Evolutionary conservation across 2,797 vertebrate species (phyloP).

Genomic region (Eupleurogrammus muticus): DNA sequence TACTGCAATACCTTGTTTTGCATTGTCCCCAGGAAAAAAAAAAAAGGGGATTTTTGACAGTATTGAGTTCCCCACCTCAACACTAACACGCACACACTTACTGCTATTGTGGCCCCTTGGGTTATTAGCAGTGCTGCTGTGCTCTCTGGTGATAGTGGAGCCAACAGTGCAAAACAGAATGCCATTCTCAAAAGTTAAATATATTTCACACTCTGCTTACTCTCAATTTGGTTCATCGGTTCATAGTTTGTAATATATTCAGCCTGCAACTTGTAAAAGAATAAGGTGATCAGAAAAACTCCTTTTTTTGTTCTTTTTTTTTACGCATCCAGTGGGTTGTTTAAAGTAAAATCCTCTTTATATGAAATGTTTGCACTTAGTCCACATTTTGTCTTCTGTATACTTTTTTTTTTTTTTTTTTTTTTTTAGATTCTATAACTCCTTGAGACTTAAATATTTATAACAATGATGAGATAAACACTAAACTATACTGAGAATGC

Average conservation of each 20-base stretch:
- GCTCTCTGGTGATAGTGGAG: conserved; percentile 27
- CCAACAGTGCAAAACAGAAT: conserved; percentile 15
- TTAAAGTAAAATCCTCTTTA: not conserved
- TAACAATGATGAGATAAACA: conserved; percentile 7
- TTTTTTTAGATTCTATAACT: not conserved
- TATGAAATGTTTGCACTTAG: not conserved
- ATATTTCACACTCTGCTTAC: conserved; percentile 37
- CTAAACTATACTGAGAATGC: conserved; percentile 5
- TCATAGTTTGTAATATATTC: conserved; percentile 21
- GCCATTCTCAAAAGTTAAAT: conserved; percentile 32
- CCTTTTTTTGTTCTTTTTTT: conserved; percentile 6
- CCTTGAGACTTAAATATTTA: conserved; percentile 11
- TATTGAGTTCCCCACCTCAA: not conserved
- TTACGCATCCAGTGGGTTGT: conserved; percentile 5
- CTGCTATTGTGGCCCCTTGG: not conserved
- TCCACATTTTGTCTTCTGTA: not conserved
- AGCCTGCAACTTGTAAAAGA: not conserved
- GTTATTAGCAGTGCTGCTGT: conserved; percentile 10
- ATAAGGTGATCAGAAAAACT: conserved; percentile 20
- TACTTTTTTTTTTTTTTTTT: not conserved
- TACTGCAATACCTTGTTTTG: not conserved
- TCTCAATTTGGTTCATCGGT: conserved; percentile 13
- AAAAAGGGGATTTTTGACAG: not conserved
- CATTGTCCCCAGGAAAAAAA: conserved; percentile 2
- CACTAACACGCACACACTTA: not conserved